Conservation (phyloP, 1,140 invertebrate species). For the Phortica variegata region DNA sequence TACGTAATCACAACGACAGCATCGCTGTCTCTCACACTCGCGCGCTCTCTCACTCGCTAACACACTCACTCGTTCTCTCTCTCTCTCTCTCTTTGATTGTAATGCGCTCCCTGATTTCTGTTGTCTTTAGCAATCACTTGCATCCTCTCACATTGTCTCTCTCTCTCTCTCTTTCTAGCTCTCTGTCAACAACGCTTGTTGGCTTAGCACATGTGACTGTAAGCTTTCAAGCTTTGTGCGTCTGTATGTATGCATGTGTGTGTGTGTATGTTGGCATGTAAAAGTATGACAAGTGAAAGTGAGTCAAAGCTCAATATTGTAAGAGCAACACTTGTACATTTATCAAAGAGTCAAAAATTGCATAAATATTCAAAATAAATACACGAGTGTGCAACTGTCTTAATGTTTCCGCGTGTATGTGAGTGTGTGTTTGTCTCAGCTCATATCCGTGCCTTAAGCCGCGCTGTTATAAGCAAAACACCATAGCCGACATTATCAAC, state of each 20-base stretch:
- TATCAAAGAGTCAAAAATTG: no score
- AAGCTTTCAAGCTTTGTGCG: no score
- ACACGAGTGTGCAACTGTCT: background rate
- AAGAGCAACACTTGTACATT: no score
- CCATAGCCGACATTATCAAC: no score
- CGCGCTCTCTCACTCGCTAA: background rate
- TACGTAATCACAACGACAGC: slow-evolving; percentile 47
- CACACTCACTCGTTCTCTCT: background rate
- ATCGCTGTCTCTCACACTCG: slow-evolving; percentile 16
- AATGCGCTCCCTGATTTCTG: no score
- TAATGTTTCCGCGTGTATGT: slow-evolving; percentile 4
- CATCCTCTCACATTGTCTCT: background rate
- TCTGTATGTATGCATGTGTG: no score
- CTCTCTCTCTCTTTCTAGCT: slow-evolving; percentile 11
- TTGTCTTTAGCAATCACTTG: no score
- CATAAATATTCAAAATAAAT: no score
- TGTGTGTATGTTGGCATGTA: no score
- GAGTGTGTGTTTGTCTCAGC: slow-evolving; percentile 18
- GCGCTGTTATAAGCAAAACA: background rate
- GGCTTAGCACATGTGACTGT: no score
- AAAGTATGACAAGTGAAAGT: slow-evolving; percentile 25
- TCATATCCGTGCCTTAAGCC: slow-evolving; percentile 17
- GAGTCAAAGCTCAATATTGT: no score
- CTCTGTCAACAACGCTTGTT: background rate
- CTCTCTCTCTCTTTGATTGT: no score